Evolutionary conservation across 2,888 invertebrate species (phyloP).

Genomic region (Coremacera marginata): DNA sequence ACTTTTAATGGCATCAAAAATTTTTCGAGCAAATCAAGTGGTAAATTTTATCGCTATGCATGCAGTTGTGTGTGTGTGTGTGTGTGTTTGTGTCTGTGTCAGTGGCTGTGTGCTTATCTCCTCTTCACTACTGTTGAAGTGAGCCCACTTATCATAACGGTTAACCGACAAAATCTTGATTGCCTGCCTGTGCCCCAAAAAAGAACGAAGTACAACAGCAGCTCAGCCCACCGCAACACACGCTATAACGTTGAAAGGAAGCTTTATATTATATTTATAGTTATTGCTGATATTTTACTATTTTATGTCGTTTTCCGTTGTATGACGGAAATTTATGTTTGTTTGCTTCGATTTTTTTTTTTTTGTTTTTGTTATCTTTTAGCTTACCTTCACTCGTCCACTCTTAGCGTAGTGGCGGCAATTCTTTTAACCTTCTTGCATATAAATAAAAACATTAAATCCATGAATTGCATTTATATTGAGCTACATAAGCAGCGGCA

Average conservation of each 20-base stretch:
- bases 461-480: slow-evolving; percentile 21
- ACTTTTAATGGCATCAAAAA: slow-evolving; percentile 23
- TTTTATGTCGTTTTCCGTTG: not conserved
- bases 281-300: slow-evolving; percentile 15
- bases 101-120: not conserved
- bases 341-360: not conserved
- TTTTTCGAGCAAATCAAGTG: slow-evolving; percentile 32
- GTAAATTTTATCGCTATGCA: slow-evolving; percentile 23
- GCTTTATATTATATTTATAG: slow-evolving; percentile 19
- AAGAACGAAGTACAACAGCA: not conserved
- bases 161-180: slow-evolving; percentile 34
- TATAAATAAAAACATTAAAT: slow-evolving; percentile 9
- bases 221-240: not conserved
- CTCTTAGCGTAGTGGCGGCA: not conserved
- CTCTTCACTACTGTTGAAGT: not conserved
- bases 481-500: not conserved
- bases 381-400: not conserved
- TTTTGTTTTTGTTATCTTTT: not conserved
- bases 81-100: slow-evolving; percentile 42
- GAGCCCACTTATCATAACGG: slow-evolving; percentile 36
- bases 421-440: not conserved
- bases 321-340: not conserved
- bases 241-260: slow-evolving; percentile 5
- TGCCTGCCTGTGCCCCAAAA: not conserved
- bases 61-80: slow-evolving; percentile 11